These are phyloP conservation scores for Heteractis magnifica DNA, from an alignment of 92 coral and sea anemone genomes.

Conservation along the genomic window DNA sequence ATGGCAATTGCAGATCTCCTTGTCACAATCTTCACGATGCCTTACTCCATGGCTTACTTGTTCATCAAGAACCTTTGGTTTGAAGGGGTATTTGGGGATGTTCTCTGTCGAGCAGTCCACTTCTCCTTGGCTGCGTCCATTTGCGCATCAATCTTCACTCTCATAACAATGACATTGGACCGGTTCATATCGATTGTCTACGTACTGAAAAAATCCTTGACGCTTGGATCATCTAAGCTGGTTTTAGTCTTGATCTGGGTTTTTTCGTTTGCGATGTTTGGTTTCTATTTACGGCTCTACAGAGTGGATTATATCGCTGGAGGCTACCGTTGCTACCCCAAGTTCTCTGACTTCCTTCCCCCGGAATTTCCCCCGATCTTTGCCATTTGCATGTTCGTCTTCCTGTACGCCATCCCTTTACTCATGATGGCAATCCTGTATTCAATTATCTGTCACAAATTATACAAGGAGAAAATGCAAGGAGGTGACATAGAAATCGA, in stretches of 20 bases:
- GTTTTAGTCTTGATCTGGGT: conserved; percentile 64
- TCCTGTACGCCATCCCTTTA: conserved; percentile 72
- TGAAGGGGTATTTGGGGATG: conserved; percentile 68
- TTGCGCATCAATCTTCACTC: conserved; percentile 75
- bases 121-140: conserved; percentile 72
- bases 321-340: conserved; percentile 63
- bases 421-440: conserved; percentile 74
- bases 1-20: conserved; percentile 83
- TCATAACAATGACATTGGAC: conserved; percentile 71
- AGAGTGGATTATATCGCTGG: conserved; percentile 41
- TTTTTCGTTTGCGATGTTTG: conserved; percentile 65
- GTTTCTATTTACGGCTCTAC: conserved; percentile 64
- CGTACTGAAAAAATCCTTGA: conserved; percentile 65
- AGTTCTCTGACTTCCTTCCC: conserved; percentile 55
- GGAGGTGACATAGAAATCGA: conserved; percentile 57
- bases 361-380: conserved; percentile 55
- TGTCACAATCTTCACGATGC: conserved; percentile 75
- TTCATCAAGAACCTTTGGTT: conserved; percentile 70
- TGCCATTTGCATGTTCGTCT: conserved; percentile 56
- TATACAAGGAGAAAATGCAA: conserved; percentile 59
- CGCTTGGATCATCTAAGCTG: conserved; percentile 69
- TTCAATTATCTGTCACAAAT: conserved; percentile 60
- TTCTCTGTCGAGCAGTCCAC: conserved; percentile 66
- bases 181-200: conserved; percentile 77
- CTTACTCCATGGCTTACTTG: conserved; percentile 66